Conservation (phyloP, 2,888 invertebrate species). For the Bursaphelenchus okinawaensis region DNA sequence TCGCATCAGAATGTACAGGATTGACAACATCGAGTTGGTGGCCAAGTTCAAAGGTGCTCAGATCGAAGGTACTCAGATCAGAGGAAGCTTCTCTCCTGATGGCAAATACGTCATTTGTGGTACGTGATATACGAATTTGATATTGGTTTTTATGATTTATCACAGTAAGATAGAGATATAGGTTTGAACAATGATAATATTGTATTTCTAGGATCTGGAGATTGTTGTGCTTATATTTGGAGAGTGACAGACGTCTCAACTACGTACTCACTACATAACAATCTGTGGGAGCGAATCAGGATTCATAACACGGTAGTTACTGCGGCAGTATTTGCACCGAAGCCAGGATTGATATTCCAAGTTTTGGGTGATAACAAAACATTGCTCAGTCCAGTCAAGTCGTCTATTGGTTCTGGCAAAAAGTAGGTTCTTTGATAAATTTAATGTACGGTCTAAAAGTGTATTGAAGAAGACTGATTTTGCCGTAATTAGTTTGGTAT, state of each 20-base stretch:
- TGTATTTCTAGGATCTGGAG: constrained; percentile 31
- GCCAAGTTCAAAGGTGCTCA: constrained; percentile 49
- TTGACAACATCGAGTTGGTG: constrained; percentile 84
- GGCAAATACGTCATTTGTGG: constrained; percentile 95
- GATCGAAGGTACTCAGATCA: constrained; percentile 69
- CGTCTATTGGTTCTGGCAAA: background rate
- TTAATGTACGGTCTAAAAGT: too few species aligned
- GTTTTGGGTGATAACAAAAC: constrained; percentile 29
- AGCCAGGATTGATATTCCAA: constrained; percentile 70
- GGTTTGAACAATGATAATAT: too few species aligned
- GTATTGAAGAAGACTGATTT: too few species aligned
- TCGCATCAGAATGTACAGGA: constrained; percentile 86
- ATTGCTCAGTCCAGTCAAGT: background rate
- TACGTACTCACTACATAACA: constrained; percentile 69
- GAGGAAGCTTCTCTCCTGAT: constrained; percentile 89
- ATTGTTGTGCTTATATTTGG: constrained; percentile 76
- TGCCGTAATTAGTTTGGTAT: too few species aligned
- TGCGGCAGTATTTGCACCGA: constrained; percentile 93
- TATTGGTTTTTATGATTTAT: constrained; percentile 11
- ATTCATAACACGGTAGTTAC: constrained; percentile 68
- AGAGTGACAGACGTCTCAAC: constrained; percentile 66
- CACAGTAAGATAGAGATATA: background rate
- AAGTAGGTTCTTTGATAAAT: too few species aligned
- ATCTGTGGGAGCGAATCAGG: constrained; percentile 73
- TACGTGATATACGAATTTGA: background rate